Conservation (phyloP, 1,140 invertebrate species). For the Cylas formicarius region DNA sequence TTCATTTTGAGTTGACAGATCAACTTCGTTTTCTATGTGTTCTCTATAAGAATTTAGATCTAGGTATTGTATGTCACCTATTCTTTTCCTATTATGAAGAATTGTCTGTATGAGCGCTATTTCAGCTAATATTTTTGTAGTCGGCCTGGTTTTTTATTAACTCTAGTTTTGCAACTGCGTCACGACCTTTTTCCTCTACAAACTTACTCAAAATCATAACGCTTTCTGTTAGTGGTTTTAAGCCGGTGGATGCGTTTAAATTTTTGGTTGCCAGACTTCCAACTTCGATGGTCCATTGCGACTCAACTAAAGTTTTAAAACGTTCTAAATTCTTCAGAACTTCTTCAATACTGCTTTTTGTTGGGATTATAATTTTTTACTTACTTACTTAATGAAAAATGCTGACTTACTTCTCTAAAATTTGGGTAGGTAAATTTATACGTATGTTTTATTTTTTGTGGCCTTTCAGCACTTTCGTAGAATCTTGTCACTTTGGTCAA, state of each 20-base stretch:
- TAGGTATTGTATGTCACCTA: constrained; percentile 15
- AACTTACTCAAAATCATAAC: constrained; percentile 20
- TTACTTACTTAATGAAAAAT: no score
- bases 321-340: constrained; percentile 19
- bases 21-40: constrained; percentile 2
- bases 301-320: constrained; percentile 19
- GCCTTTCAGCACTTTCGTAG: no score
- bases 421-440: no score
- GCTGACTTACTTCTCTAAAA: constrained; percentile 12
- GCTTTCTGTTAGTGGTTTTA: constrained; percentile 20
- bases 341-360: constrained; percentile 15
- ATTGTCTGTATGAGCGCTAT: constrained; percentile 11
- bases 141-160: not conserved
- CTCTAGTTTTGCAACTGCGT: constrained; percentile 1
- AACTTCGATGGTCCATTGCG: constrained; percentile 22
- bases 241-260: constrained; percentile 16
- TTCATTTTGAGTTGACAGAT: constrained; percentile 5
- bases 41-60: constrained; percentile 12
- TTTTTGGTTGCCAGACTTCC: constrained; percentile 22
- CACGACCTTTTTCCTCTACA: constrained; percentile 3
- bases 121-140: constrained; percentile 15
- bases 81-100: constrained; percentile 16
- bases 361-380: no score
- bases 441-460: no score
- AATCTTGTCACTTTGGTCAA: no score